Base-by-base conservation (phyloP, 2,888 invertebrate genomes). In the Lathronympha strigana region DNA sequence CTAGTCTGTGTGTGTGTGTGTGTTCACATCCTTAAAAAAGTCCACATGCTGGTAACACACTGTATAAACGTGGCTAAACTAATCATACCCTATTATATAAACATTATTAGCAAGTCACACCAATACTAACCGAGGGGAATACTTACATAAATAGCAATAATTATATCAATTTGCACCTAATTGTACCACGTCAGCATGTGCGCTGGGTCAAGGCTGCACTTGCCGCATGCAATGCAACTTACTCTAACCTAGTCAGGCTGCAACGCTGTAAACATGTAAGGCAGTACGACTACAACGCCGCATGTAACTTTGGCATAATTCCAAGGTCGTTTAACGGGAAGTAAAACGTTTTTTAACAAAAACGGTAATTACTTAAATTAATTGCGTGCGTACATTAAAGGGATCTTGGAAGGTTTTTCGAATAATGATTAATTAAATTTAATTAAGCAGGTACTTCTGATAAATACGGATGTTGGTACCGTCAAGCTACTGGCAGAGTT, bases 141-240 rank as follows among this genome's bases (percentile, higher is more conserved):
- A 54, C 13, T 25, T 62, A 3, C 13, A 33, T 1, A 1, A 31
- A 33, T 38, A 38, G 11, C 25, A 47, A 47, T 54, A 23, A 55
- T 47, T 47, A 47, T 47, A 23, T n/a, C 23, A 47, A 47, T 47
- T 33, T 43, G 31, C 23, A 50, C 21, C 28, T 62, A 54, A 45
- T 54, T 62, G 33, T 64, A 45, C 3, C 11, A 43, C 51, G 57
- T 55, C 11, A 60, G 21, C 40, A 47, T 23, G 33, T 45, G 43
- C 51, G 45, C 17, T 21, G 23, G 31, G 67, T 49, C 67, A 67
- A 67, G 67, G 67, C 49, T 45, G n/a, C 23, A 28, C 17, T 63
- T 67, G 58, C 67, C 57, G 67, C 67, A 67, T 67, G 63, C 43
- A 58, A 13, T 54, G 64, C 50, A 57, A 57, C 57, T 40, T 4